Conservation (phyloP, 1,140 invertebrate species). For the Goniozus legneri region DNA sequence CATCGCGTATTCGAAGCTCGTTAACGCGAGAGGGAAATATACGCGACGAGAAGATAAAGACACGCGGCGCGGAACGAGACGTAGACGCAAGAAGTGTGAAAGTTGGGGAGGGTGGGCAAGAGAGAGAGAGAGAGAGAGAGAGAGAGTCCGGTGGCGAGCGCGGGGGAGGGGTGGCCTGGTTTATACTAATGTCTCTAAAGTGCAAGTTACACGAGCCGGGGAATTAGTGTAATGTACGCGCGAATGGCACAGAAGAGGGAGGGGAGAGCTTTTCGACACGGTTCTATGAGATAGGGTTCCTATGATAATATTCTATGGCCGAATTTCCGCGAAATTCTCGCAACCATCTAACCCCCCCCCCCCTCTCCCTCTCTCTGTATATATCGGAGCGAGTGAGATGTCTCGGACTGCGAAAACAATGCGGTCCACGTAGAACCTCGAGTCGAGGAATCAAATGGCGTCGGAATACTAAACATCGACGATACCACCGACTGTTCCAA, state of each 20-base stretch:
- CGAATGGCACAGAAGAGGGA: conserved; percentile 1
- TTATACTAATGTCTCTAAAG: conserved; percentile 23
- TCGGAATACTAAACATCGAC: conserved; percentile 26
- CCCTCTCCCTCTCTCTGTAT: too few relatives aligned
- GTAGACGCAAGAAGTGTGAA: too few relatives aligned
- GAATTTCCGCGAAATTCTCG: conserved; percentile 28
- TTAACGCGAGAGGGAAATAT: too few relatives aligned
- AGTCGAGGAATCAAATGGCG: conserved; percentile 32
- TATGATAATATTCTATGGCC: conserved; percentile 28
- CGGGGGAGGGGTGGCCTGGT: conserved; percentile 14
- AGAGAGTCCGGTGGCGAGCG: conserved; percentile 1
- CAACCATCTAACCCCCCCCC: too few relatives aligned
- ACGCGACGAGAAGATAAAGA: too few relatives aligned
- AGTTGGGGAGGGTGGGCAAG: too few relatives aligned
- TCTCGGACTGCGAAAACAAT: conserved; percentile 33
- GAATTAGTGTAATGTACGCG: conserved; percentile 24
- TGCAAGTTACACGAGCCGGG: conserved; percentile 11
- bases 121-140: too few relatives aligned
- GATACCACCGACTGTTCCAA: too few relatives aligned
- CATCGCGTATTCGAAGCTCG: too few relatives aligned
- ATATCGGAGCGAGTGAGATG: conserved; percentile 27
- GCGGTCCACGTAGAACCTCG: conserved; percentile 28
- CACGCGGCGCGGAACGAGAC: too few relatives aligned
- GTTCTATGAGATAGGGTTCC: background rate
- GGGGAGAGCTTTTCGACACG: too few relatives aligned